phyloP scores from a whole-genome alignment of 2,888 invertebrate species.

The Pachycephus smyrnensis region DNA sequence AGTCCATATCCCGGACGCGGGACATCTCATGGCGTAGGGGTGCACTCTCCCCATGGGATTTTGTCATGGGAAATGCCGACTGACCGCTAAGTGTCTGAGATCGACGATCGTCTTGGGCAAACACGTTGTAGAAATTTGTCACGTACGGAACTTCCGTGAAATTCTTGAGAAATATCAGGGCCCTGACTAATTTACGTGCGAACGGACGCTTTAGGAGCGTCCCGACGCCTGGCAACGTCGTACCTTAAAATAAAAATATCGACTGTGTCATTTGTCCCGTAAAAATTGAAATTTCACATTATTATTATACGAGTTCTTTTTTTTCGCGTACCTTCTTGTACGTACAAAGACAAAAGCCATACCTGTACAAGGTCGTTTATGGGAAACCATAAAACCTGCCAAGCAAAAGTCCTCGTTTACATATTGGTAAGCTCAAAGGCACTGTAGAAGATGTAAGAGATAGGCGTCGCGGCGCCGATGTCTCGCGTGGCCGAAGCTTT shows the following conservation, averaged over 20 bases:
- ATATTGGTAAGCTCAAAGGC: constrained; percentile 28
- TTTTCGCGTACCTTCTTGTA: too few relatives aligned
- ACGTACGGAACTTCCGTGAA: constrained; percentile 37
- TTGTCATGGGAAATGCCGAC: constrained; percentile 29
- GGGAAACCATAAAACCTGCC: too few relatives aligned
- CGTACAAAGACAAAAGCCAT: too few relatives aligned
- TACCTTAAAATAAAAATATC: too few relatives aligned
- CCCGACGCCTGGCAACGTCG: not conserved
- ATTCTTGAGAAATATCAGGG: constrained; percentile 17
- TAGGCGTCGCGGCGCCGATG: constrained; percentile 51
- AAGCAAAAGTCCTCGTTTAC: not conserved
- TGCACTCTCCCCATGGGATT: constrained; percentile 10
- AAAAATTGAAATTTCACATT: too few relatives aligned
- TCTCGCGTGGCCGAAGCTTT: constrained; percentile 17
- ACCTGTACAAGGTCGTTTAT: too few relatives aligned
- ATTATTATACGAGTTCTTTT: too few relatives aligned
- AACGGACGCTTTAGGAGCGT: constrained; percentile 12
- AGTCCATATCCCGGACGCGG: constrained; percentile 11
- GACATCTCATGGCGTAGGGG: constrained; percentile 2
- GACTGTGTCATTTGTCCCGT: too few relatives aligned
- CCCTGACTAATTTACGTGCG: constrained; percentile 42
- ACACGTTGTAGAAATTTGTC: constrained; percentile 36
- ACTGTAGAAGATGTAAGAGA: constrained; percentile 49
- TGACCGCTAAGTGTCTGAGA: constrained; percentile 24
- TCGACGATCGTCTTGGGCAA: constrained; percentile 8